Conservation (phyloP, 2,888 invertebrate genomes). For the Nomada ferruginata region DNA sequence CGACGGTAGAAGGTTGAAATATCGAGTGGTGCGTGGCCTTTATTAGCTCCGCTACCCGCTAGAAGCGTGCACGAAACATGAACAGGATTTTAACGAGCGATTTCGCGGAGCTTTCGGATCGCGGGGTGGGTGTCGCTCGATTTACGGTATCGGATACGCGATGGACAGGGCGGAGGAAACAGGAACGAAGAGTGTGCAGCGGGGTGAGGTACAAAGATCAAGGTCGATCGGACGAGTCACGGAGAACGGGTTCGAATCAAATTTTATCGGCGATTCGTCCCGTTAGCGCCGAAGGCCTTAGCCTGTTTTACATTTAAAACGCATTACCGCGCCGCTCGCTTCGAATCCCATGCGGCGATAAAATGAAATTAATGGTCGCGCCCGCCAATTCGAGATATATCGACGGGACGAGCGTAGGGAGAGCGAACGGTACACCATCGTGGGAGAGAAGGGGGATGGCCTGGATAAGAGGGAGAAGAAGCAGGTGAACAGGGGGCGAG, state of each 20-base stretch:
- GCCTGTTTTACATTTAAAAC: conserved; percentile 84
- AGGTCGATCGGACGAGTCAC: conserved; percentile 46
- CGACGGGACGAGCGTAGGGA: conserved; percentile 67
- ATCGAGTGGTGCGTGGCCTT: conserved; percentile 34
- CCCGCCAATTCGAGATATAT: conserved; percentile 82
- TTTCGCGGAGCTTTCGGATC: conserved; percentile 1
- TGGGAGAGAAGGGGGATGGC: conserved; percentile 3
- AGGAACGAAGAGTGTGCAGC: not conserved
- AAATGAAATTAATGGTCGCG: conserved; percentile 83
- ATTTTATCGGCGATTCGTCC: conserved; percentile 80
- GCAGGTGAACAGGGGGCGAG: conserved; percentile 54
- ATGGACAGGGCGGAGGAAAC: conserved; percentile 9
- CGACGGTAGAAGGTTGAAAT: conserved; percentile 1
- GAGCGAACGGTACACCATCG: conserved; percentile 34
- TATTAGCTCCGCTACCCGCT: conserved; percentile 17
- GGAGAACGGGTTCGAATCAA: conserved; percentile 78
- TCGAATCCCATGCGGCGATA: conserved; percentile 82
- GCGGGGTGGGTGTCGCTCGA: conserved; percentile 4
- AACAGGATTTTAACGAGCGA: conserved; percentile 16
- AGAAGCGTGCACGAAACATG: not conserved
- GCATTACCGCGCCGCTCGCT: conserved; percentile 81
- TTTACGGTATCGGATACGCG: conserved; percentile 28
- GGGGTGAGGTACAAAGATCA: conserved; percentile 55
- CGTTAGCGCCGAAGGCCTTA: conserved; percentile 81
- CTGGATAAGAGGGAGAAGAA: conserved; percentile 47